Percentiles rank a stretch among this genome's conserved stretches.
These are phyloP conservation scores for Montipora capitata DNA, from an alignment of 92 coral and sea anemone genomes.

Conservation along the genomic window DNA sequence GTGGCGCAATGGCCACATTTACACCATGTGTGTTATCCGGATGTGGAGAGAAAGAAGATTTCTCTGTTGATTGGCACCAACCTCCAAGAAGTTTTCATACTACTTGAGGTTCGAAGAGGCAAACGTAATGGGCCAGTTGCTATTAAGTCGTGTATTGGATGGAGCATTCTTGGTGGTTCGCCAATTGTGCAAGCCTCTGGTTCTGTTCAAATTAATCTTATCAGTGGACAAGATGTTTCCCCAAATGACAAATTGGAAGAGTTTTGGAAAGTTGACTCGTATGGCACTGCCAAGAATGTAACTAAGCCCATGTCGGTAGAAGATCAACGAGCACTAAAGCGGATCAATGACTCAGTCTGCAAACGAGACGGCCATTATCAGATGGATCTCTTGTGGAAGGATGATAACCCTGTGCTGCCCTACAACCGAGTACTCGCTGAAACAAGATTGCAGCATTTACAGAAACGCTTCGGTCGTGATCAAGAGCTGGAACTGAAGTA, in stretches of 20 bases:
- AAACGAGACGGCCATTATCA: constrained; percentile 43
- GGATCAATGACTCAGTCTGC: constrained; percentile 36
- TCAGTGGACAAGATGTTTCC: constrained; percentile 52
- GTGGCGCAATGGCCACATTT: constrained; percentile 71
- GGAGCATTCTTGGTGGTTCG: constrained; percentile 64
- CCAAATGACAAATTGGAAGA: constrained; percentile 58
- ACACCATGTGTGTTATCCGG: constrained; percentile 65
- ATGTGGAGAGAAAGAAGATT: constrained; percentile 24
- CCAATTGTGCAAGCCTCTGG: neutral
- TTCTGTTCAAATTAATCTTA: constrained; percentile 28
- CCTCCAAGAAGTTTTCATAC: constrained; percentile 74
- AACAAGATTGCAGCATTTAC: constrained; percentile 66
- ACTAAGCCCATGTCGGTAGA: constrained; percentile 55
- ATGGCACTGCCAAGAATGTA: constrained; percentile 26
- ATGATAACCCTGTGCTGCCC: constrained; percentile 57
- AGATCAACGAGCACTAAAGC: constrained; percentile 51
- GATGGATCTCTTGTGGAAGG: constrained; percentile 69
- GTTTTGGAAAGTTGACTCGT: constrained; percentile 71
- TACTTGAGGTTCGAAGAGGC: constrained; percentile 68
- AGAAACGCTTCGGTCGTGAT: constrained; percentile 57
- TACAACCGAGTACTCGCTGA: constrained; percentile 65
- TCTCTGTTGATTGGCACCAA: constrained; percentile 73
- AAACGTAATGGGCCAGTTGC: constrained; percentile 66
- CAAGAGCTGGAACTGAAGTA: constrained; percentile 55
- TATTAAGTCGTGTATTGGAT: constrained; percentile 69